Conservation (phyloP, 2,797 vertebrate species). For the Erithacus rubecula region DNA sequence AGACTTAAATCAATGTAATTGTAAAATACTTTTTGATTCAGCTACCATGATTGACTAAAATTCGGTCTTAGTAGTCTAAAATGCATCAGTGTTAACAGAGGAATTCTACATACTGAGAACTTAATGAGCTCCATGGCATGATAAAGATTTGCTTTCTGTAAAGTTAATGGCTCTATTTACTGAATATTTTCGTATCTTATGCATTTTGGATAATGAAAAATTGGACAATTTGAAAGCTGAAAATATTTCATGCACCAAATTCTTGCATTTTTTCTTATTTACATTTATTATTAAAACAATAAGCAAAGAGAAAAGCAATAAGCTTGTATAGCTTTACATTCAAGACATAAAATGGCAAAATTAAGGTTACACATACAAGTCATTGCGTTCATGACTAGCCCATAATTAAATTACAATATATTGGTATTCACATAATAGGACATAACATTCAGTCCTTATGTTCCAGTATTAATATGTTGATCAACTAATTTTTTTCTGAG, state of each 20-base stretch:
- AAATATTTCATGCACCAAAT: constrained; percentile 15
- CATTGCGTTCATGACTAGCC: background rate
- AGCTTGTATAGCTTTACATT: background rate
- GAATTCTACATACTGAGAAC: constrained; percentile 17
- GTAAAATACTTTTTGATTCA: background rate
- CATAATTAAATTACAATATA: background rate
- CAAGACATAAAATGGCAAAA: background rate
- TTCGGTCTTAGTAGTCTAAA: background rate
- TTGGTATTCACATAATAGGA: background rate
- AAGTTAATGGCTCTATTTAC: constrained; percentile 59
- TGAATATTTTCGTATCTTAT: constrained; percentile 63
- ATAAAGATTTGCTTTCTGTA: constrained; percentile 57
- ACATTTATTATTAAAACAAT: background rate
- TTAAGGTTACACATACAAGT: background rate
- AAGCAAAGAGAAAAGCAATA: background rate
- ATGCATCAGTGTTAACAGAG: constrained; percentile 24
- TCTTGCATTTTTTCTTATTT: background rate
- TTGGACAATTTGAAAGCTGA: background rate
- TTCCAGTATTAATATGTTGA: background rate
- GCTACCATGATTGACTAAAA: constrained; percentile 31
- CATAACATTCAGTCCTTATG: background rate
- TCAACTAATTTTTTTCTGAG: background rate
- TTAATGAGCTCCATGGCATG: constrained; percentile 10
- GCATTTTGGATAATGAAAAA: constrained; percentile 21
- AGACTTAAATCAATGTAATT: background rate